These are phyloP conservation scores for Burhinus bistriatus DNA, from an alignment of 2,113 vertebrate species.

Conservation along the genomic window DNA sequence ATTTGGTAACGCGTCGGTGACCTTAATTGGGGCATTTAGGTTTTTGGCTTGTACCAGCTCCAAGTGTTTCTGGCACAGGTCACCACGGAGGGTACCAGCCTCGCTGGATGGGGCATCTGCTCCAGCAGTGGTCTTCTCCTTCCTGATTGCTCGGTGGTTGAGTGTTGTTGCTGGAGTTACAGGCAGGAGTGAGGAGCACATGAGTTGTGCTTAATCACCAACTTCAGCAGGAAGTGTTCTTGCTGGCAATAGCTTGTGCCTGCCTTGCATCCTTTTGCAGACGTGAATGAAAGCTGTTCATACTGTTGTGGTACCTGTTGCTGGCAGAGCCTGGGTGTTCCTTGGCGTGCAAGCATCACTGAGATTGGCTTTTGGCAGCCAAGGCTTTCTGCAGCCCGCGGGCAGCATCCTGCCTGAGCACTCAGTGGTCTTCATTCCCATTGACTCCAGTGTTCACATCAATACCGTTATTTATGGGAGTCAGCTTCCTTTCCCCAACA, in stretches of 20 bases:
- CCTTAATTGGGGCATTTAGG: not conserved
- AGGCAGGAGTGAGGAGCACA: not conserved
- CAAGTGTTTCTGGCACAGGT: not conserved
- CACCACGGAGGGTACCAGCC: not conserved
- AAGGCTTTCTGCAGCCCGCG: not conserved
- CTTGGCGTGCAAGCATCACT: not conserved
- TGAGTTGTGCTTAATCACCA: not conserved
- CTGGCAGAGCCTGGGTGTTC: not conserved
- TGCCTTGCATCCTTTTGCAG: not conserved
- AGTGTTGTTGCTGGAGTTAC: not conserved
- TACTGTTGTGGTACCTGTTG: not conserved
- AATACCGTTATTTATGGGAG: not conserved
- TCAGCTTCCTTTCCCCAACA: not conserved
- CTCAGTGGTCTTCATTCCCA: not conserved
- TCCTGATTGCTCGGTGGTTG: not conserved
- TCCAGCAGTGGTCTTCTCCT: not conserved
- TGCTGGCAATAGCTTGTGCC: not conserved
- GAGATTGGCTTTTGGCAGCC: not conserved
- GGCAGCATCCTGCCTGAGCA: not conserved
- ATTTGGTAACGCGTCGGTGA: accelerated
- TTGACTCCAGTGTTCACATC: not conserved
- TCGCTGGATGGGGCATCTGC: not conserved
- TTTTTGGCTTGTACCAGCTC: not conserved
- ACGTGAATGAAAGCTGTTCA: accelerated
- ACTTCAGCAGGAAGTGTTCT: not conserved